Conservation (phyloP, 2,888 invertebrate genomes). For the Apotomis capreana region DNA sequence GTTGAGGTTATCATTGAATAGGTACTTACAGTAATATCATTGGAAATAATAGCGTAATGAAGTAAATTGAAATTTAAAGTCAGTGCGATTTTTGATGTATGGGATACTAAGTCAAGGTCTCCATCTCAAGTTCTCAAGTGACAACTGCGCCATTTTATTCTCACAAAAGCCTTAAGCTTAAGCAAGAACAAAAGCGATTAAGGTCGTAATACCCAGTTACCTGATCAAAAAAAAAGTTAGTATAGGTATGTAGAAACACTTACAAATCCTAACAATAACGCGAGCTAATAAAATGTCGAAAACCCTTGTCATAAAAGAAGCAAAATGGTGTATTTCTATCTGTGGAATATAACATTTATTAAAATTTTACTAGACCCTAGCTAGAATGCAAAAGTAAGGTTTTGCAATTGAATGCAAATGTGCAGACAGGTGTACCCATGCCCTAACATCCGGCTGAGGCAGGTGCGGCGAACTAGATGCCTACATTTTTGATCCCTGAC, state of each 20-base stretch:
- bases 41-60: neutral
- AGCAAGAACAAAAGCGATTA: neutral
- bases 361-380: neutral
- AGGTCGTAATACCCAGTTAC: constrained; percentile 1
- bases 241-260: no score
- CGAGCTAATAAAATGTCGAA: no score
- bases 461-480: constrained; percentile 50
- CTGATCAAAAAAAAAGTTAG: neutral
- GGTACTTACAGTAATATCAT: neutral
- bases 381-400: neutral
- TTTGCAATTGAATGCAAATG: constrained; percentile 44
- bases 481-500: constrained; percentile 44
- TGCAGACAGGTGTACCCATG: constrained; percentile 50
- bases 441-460: constrained; percentile 53
- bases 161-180: neutral
- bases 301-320: no score
- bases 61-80: no score
- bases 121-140: constrained; percentile 1
- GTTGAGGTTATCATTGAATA: neutral
- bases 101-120: constrained; percentile 20
- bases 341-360: no score
- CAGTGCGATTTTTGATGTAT: constrained; percentile 4
- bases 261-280: no score
- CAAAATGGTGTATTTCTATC: no score
- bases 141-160: constrained; percentile 13